Evolutionary conservation across 2,888 invertebrate species (phyloP).

Genomic region (Anthrax anthrax): DNA sequence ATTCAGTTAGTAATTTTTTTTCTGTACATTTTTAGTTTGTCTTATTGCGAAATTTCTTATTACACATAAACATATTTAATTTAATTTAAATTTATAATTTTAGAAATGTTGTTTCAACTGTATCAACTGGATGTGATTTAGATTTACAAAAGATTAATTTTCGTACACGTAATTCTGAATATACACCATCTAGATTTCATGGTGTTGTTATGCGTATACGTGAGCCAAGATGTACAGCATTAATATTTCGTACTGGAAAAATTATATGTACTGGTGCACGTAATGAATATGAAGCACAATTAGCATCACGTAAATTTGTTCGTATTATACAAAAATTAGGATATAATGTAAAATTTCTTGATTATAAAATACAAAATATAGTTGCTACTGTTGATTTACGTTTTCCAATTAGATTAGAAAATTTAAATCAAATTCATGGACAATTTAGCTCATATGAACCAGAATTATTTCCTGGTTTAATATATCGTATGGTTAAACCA

Average conservation of each 20-base stretch:
- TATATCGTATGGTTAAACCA: slow-evolving; percentile 97
- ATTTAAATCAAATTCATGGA: slow-evolving; percentile 55
- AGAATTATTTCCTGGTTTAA: slow-evolving; percentile 94
- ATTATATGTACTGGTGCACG: slow-evolving; percentile 72
- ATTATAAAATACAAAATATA: slow-evolving; percentile 73
- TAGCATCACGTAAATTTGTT: slow-evolving; percentile 71
- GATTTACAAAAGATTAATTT: slow-evolving; percentile 61
- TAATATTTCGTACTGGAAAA: slow-evolving; percentile 63
- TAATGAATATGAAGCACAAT: slow-evolving; percentile 62
- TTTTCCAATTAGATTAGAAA: slow-evolving; percentile 63
- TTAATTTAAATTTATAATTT: slow-evolving; percentile 3
- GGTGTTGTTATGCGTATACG: slow-evolving; percentile 73
- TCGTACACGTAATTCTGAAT: slow-evolving; percentile 68
- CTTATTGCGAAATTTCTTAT: too few relatives aligned
- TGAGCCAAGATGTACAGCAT: slow-evolving; percentile 59
- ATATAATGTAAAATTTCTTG: slow-evolving; percentile 62
- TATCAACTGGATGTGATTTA: slow-evolving; percentile 56
- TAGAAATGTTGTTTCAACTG: slow-evolving; percentile 71
- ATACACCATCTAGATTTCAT: slow-evolving; percentile 67
- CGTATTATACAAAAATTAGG: slow-evolving; percentile 73
- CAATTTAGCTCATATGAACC: slow-evolving; percentile 87
- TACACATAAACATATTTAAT: background rate
- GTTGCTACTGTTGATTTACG: slow-evolving; percentile 65
- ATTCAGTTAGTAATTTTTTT: slow-evolving; percentile 38
- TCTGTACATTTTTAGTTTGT: too few relatives aligned